Evolutionary conservation across 2,888 invertebrate genomes (phyloP).

Genomic region (Hirtodrosophila cameraria): DNA sequence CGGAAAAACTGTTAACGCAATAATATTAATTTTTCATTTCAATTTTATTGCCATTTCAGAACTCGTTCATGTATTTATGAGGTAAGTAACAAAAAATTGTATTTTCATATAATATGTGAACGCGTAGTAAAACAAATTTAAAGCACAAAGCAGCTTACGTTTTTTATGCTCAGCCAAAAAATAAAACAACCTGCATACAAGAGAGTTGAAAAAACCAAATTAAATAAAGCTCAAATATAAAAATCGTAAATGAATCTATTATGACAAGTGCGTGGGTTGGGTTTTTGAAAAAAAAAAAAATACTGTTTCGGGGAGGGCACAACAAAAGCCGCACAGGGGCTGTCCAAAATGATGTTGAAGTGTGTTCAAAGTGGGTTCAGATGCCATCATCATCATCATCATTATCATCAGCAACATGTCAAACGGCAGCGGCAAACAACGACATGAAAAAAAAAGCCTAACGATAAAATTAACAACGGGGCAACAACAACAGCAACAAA

Average conservation of each 20-base stretch:
- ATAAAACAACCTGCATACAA: conserved; percentile 55
- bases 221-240: conserved; percentile 46
- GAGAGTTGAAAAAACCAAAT: conserved; percentile 1
- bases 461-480: conserved; percentile 58
- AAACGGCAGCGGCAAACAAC: conserved; percentile 63
- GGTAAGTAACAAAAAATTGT: conserved; percentile 49
- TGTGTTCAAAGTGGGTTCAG: conserved; percentile 40
- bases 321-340: background rate
- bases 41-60: conserved; percentile 49
- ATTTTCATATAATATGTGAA: conserved; percentile 18
- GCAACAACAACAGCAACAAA: conserved; percentile 42
- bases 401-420: conserved; percentile 54
- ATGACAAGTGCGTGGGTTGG: conserved; percentile 74
- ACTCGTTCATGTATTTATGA: conserved; percentile 67
- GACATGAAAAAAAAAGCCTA: conserved; percentile 27
- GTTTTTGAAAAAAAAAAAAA: background rate
- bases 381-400: conserved; percentile 46
- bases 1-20: conserved; percentile 2
- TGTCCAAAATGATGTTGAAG: conserved; percentile 57
- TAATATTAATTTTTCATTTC: conserved; percentile 10
- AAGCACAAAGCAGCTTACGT: conserved; percentile 63
- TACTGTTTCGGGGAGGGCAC: no score
- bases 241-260: conserved; percentile 74
- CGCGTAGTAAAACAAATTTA: conserved; percentile 25
- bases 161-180: conserved; percentile 30